These are phyloP conservation scores for Phalanger gymnotis DNA, from an alignment of 2,797 vertebrate species.

Conservation along the genomic window DNA sequence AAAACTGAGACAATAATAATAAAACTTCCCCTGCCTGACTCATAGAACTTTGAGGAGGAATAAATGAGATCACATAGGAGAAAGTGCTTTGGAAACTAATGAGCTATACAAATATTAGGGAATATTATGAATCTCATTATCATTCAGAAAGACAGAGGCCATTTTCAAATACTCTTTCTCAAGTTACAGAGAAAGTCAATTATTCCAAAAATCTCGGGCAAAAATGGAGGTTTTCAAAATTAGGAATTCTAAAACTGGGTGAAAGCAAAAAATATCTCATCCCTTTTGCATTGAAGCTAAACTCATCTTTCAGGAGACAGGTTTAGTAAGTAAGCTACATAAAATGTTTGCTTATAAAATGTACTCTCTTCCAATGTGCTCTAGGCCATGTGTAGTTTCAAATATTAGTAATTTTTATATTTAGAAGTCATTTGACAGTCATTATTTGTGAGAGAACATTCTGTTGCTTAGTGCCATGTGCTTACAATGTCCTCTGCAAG, in stretches of 20 bases:
- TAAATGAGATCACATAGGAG: background rate
- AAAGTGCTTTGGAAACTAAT: background rate
- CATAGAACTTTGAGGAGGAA: background rate
- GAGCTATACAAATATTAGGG: background rate
- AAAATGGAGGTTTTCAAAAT: background rate
- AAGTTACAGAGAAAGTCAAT: background rate
- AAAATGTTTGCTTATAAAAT: background rate
- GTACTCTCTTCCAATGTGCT: background rate
- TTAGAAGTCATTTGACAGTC: constrained; percentile 48
- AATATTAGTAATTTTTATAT: constrained; percentile 41
- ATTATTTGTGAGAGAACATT: constrained; percentile 36
- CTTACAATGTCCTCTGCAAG: background rate
- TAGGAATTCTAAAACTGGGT: background rate
- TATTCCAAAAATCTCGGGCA: background rate
- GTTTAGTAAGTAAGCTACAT: background rate
- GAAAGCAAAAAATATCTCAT: constrained; percentile 34
- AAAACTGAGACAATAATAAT: background rate
- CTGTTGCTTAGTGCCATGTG: background rate
- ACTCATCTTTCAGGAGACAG: constrained; percentile 18
- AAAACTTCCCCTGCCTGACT: background rate
- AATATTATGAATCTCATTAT: background rate
- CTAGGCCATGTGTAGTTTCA: constrained; percentile 44
- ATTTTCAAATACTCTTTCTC: background rate
- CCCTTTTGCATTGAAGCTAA: constrained; percentile 20
- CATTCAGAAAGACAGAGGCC: background rate